Conservation (phyloP, 2,113 vertebrate species). For the Pogona vitticeps region DNA sequence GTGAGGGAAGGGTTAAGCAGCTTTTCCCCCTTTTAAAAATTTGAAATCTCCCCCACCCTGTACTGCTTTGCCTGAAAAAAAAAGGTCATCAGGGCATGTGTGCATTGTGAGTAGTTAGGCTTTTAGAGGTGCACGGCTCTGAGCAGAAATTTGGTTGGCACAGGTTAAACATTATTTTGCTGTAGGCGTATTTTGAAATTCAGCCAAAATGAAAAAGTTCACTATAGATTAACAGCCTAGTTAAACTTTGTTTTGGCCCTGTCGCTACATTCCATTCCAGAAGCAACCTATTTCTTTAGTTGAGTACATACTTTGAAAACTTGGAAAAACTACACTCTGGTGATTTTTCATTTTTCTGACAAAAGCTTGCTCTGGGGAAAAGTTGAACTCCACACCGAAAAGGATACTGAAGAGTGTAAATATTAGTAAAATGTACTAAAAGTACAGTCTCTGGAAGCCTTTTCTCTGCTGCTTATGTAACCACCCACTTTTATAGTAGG, state of each 20-base stretch:
- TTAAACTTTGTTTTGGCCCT: conserved; percentile 66
- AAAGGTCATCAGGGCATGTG: neutral
- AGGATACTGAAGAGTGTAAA: neutral
- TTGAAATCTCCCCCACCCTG: neutral
- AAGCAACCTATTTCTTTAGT: conserved; percentile 58
- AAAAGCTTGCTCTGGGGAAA: conserved; percentile 14
- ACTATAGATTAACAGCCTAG: conserved; percentile 60
- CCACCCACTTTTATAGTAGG: rapidly evolving
- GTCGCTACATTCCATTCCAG: conserved; percentile 46
- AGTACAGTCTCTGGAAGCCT: conserved; percentile 38
- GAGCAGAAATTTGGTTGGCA: conserved; percentile 17
- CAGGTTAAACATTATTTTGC: conserved; percentile 68
- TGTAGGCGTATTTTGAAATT: conserved; percentile 47
- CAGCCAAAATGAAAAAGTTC: conserved; percentile 50
- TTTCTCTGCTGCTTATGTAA: conserved; percentile 21
- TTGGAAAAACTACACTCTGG: conserved; percentile 42
- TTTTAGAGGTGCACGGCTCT: neutral
- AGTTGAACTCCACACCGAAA: neutral
- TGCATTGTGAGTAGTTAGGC: neutral
- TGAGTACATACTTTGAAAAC: conserved; percentile 47
- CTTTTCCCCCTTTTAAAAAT: neutral
- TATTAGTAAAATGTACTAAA: conserved; percentile 25
- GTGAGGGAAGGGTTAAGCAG: neutral
- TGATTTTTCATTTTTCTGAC: conserved; percentile 49
- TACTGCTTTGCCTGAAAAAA: neutral